A percentile compares a stretch with the other conserved stretches of the same genome.
These are phyloP conservation scores for Onthophagus sagittarius DNA, from an alignment of 2,888 invertebrate species.

Conservation along the genomic window DNA sequence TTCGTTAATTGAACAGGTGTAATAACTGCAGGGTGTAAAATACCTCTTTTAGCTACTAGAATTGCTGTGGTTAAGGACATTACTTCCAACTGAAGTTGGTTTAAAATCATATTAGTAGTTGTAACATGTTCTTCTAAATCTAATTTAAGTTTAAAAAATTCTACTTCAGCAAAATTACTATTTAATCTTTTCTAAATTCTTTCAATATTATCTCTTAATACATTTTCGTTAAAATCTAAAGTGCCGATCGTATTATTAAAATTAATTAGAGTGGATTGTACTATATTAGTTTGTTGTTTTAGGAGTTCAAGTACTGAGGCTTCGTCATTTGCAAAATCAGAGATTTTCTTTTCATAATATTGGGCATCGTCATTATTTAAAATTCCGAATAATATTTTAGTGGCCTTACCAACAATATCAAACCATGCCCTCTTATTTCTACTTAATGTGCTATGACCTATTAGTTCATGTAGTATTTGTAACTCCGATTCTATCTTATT, in stretches of 20 bases:
- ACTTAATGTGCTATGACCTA: not conserved
- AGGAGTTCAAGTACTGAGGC: not conserved
- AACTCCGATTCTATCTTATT: not conserved
- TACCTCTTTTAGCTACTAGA: too few species aligned
- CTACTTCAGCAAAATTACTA: too few species aligned
- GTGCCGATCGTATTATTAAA: constrained; percentile 2
- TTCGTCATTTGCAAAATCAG: not conserved
- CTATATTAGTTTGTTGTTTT: constrained; percentile 3
- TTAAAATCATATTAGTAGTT: too few species aligned
- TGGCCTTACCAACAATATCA: constrained; percentile 5
- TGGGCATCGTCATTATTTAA: constrained; percentile 10
- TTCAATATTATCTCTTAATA: not conserved
- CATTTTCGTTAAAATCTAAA: not conserved
- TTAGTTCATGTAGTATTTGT: not conserved
- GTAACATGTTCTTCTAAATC: too few species aligned
- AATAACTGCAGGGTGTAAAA: too few species aligned
- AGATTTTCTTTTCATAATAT: constrained; percentile 1
- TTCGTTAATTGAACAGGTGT: too few species aligned
- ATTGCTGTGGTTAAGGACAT: too few species aligned
- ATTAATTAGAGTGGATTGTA: constrained; percentile 1
- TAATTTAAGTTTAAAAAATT: too few species aligned
- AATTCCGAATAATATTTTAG: constrained; percentile 11
- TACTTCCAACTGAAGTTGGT: too few species aligned
- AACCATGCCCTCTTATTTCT: constrained; percentile 3
- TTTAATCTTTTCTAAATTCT: not conserved